A percentile compares a stretch with the other conserved stretches of the same genome.
These are phyloP conservation scores for Sebastes reedi DNA, from an alignment of 2,797 vertebrate species.

Conservation along the genomic window DNA sequence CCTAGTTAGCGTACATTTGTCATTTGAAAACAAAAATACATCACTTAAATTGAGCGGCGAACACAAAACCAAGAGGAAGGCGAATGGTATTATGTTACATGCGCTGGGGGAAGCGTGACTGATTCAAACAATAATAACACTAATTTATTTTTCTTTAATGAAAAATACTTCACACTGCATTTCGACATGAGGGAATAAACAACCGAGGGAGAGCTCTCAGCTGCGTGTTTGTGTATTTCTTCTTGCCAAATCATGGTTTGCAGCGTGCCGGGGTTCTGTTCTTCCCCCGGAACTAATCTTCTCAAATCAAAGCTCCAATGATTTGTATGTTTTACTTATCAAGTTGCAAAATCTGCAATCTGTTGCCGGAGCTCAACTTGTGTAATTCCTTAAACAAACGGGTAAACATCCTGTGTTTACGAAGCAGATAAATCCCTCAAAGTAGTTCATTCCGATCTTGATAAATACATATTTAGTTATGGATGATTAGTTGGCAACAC, in stretches of 20 bases:
- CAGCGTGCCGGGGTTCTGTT: conserved; percentile 55
- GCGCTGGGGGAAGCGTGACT: conserved; percentile 53
- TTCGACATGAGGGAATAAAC: conserved; percentile 71
- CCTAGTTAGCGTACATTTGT: conserved; percentile 71
- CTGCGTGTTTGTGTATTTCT: conserved; percentile 66
- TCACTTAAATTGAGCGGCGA: conserved; percentile 69
- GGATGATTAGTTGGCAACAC: conserved; percentile 23
- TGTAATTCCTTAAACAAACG: conserved; percentile 59
- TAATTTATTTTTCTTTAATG: conserved; percentile 79
- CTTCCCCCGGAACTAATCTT: conserved; percentile 67
- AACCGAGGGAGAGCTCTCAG: conserved; percentile 59
- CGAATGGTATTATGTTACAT: conserved; percentile 65
- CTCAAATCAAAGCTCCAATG: conserved; percentile 65
- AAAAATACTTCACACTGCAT: conserved; percentile 79
- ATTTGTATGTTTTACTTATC: conserved; percentile 72
- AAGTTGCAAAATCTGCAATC: conserved; percentile 68
- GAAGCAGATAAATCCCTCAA: conserved; percentile 51
- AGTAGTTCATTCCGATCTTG: conserved; percentile 56
- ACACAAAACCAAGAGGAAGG: conserved; percentile 66
- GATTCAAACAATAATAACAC: conserved; percentile 77
- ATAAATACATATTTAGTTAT: conserved; percentile 42
- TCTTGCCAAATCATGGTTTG: conserved; percentile 59
- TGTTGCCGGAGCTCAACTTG: conserved; percentile 28
- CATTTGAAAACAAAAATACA: conserved; percentile 78
- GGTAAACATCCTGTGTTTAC: conserved; percentile 73